Evolutionary conservation across 2,113 vertebrate species (phyloP), one percentile per base, ranked within the genome.

Genomic region (Anolis sagrei): DNA sequence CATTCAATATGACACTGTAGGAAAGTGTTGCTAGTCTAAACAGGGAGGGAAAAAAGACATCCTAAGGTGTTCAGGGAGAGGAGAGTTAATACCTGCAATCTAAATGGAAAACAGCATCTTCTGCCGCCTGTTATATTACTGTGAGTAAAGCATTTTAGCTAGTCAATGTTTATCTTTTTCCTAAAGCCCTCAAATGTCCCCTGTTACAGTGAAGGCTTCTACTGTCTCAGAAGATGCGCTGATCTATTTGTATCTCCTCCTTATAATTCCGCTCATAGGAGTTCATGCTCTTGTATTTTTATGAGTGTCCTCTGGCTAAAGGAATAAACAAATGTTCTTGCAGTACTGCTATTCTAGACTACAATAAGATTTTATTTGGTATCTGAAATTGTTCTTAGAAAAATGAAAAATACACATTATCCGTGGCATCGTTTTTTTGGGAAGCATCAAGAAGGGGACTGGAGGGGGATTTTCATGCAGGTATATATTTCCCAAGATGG

Each of bases 341-440:
- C 0, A 0, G 25, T 21, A 2, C 1, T 48, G 68, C 82, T 69
- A 85, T 79, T 89, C 82, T 62, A 58, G 21, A 36, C 49, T 18
- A 51, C 21, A 82, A 49, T 7, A 77, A 23, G 23, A 0, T 3
- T 58, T 58, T 69, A 58, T 48, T 5, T 75, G 58, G 39, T 48
- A 1, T 58, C 58, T 19, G 11, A 39, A 5, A 10, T n/a, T 48
- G 44, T 62, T 70, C 75, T 80, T 36, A 86, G 36, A 0, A 0
- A 80, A 81, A 86, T 68, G 83, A 39, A 70, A 87, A 89, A 83
- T 88, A 84, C 86, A 87, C 77, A 48, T 87, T 89, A 85, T 83
- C 70, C 82, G 72, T 84, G 49, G 14, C 23, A 0, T 21, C 13
- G 29, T 2, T 0, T 51, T 49, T 82, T 89, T 68, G 86, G 54